Evolutionary conservation across 1,140 invertebrate species (phyloP).

Genomic region (Ceratina calcarata): DNA sequence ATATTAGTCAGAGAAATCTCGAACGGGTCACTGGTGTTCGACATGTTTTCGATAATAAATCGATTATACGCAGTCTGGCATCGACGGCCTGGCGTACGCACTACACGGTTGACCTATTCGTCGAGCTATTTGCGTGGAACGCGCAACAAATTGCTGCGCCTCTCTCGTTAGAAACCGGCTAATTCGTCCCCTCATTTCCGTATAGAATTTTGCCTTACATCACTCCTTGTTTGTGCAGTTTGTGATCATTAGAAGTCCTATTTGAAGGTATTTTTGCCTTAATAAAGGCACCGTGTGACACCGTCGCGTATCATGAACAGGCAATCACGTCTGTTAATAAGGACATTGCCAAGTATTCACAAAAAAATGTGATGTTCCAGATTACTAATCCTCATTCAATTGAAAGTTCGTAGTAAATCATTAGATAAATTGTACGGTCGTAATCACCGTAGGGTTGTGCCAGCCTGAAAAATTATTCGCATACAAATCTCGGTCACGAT

Average conservation of each 20-base stretch:
- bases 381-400: too few species aligned
- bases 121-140: slow-evolving; percentile 49
- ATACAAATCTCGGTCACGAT: slow-evolving; percentile 24
- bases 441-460: background rate
- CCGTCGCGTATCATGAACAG: too few species aligned
- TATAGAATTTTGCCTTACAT: slow-evolving; percentile 15
- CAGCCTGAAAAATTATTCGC: background rate
- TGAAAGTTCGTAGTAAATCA: too few species aligned
- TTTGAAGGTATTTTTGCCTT: too few species aligned
- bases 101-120: slow-evolving; percentile 40
- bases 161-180: slow-evolving; percentile 35
- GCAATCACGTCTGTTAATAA: too few species aligned
- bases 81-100: background rate
- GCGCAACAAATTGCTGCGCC: slow-evolving; percentile 47
- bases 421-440: too few species aligned
- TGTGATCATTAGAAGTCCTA: background rate
- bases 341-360: too few species aligned
- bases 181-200: slow-evolving; percentile 20
- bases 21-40: slow-evolving; percentile 2
- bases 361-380: too few species aligned
- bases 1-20: slow-evolving; percentile 6
- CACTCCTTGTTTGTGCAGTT: background rate
- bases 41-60: slow-evolving; percentile 40
- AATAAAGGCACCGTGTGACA: too few species aligned
- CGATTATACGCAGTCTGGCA: slow-evolving; percentile 3